These are phyloP conservation scores for Anoura caudifer DNA, from an alignment of 2,113 vertebrate genomes.

Conservation along the genomic window DNA sequence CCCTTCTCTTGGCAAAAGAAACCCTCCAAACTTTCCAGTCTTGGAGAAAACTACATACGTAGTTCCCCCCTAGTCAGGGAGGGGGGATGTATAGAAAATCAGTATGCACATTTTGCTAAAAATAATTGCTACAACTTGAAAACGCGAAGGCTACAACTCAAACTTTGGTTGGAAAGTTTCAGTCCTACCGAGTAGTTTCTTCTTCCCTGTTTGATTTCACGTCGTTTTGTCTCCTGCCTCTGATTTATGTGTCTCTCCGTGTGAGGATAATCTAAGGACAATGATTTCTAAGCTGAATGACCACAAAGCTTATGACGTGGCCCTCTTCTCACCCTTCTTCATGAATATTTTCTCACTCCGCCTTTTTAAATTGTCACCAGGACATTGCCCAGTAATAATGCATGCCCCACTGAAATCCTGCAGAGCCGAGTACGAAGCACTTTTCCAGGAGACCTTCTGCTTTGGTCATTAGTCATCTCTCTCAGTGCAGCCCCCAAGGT, in stretches of 20 bases:
- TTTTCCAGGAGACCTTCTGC: conserved; percentile 39
- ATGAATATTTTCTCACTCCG: conserved; percentile 51
- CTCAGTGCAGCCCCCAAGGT: not conserved
- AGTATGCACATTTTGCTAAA: not conserved
- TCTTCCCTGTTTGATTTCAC: not conserved
- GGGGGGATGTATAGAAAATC: conserved; percentile 63
- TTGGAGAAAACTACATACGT: conserved; percentile 39
- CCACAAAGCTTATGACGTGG: conserved; percentile 30
- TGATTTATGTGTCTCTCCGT: not conserved
- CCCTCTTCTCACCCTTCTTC: not conserved
- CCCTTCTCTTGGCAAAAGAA: conserved; percentile 68
- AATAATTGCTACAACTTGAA: conserved; percentile 40
- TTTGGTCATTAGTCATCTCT: not conserved
- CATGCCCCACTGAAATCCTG: not conserved
- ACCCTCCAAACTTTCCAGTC: conserved; percentile 62
- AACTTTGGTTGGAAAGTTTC: not conserved
- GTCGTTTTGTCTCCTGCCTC: not conserved
- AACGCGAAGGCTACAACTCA: conserved; percentile 28
- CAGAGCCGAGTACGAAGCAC: not conserved
- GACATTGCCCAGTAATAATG: not conserved
- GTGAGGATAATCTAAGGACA: conserved; percentile 10
- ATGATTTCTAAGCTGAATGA: conserved; percentile 29
- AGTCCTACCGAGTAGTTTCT: not conserved
- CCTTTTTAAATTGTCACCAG: conserved; percentile 34
- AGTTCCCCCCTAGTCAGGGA: not conserved